Conservation (phyloP, 2,888 invertebrate genomes). For the Orthosia gothica region DNA sequence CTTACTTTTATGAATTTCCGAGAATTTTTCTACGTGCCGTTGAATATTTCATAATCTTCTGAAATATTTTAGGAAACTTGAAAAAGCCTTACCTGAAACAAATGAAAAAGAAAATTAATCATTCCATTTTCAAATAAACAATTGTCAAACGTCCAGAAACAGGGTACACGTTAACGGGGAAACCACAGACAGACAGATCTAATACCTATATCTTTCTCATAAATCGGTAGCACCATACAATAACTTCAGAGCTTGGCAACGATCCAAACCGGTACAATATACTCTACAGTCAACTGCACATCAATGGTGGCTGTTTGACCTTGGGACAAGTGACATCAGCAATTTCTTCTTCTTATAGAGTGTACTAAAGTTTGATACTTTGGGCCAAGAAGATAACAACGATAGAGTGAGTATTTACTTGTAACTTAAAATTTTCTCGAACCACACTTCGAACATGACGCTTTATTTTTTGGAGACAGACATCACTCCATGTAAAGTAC, state of each 20-base stretch:
- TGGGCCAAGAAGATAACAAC: no score
- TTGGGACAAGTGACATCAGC: not conserved
- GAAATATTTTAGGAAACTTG: not conserved
- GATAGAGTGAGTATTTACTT: no score
- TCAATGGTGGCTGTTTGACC: constrained; percentile 5
- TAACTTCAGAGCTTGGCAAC: constrained; percentile 56
- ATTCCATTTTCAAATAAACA: not conserved
- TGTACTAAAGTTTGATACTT: no score
- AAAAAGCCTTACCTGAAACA: constrained; percentile 34
- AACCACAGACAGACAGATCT: constrained; percentile 39
- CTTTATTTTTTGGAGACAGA: no score
- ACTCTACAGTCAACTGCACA: constrained; percentile 32
- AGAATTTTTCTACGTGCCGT: no score
- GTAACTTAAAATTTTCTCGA: no score
- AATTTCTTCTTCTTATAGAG: not conserved
- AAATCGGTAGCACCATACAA: constrained; percentile 54
- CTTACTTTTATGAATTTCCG: no score
- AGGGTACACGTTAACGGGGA: not conserved
- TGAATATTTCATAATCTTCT: not conserved
- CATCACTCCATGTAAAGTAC: no score
- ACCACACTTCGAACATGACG: no score
- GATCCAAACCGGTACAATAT: constrained; percentile 49
- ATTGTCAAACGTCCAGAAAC: not conserved
- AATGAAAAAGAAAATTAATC: not conserved
- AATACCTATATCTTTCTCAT: constrained; percentile 57